A percentile compares a stretch with the other conserved stretches of the same genome.
Conservation (phyloP, 2,888 invertebrate genomes). For the Eristalinus sepulchralis region DNA sequence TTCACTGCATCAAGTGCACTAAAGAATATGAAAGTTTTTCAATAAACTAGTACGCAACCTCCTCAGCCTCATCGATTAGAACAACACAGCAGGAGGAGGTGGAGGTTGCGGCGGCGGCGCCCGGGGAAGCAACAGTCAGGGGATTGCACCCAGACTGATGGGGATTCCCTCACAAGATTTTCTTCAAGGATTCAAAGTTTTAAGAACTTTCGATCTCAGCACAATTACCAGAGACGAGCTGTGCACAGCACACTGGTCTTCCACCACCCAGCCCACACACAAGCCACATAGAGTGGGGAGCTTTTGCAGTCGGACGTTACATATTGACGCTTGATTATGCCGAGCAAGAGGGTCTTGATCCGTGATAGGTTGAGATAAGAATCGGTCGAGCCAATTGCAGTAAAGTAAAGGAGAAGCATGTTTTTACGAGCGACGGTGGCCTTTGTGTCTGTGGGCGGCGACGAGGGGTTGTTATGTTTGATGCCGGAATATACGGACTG, state of each 20-base stretch:
- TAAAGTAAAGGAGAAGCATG: constrained; percentile 15
- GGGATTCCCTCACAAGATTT: neutral
- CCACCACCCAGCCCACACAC: neutral
- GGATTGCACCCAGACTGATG: neutral
- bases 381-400: constrained; percentile 13
- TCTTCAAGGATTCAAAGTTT: neutral
- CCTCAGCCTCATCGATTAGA: neutral
- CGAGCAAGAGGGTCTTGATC: constrained; percentile 4
- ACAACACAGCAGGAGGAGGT: neutral
- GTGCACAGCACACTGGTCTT: neutral
- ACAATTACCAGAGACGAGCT: neutral
- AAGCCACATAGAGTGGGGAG: neutral
- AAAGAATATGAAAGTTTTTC: constrained; percentile 25
- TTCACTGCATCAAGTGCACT: constrained; percentile 9
- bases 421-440: constrained; percentile 8
- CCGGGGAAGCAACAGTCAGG: neutral
- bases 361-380: constrained; percentile 3
- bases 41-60: neutral
- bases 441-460: neutral
- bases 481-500: neutral
- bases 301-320: constrained; percentile 17
- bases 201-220: neutral
- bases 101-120: neutral
- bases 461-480: neutral
- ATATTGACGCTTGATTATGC: constrained; percentile 46